phyloP scores from a whole-genome alignment of 1,140 invertebrate species.

The Lepidurus packardi region DNA sequence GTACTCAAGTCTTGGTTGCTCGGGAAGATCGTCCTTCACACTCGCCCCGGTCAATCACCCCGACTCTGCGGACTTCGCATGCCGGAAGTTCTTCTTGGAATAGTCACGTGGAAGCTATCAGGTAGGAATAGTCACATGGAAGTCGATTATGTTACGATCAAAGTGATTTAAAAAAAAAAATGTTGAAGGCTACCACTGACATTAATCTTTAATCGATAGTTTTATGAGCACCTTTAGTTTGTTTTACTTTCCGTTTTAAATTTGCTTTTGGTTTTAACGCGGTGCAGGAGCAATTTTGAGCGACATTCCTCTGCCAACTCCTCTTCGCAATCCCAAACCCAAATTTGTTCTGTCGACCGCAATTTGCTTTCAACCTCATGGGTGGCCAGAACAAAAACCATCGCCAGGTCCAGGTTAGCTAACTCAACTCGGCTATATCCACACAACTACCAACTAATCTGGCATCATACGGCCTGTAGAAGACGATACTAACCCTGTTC shows the following conservation, averaged over 20 bases:
- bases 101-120: constrained; percentile 31
- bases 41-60: background rate
- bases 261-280: constrained; percentile 4
- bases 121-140: background rate
- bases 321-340: background rate
- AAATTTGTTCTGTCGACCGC: constrained; percentile 12
- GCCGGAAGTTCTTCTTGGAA: constrained; percentile 23
- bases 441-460: too few relatives aligned
- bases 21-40: constrained; percentile 3
- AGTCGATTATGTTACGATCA: background rate
- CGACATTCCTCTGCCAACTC: background rate
- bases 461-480: too few relatives aligned
- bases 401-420: constrained; percentile 20
- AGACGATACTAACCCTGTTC: background rate
- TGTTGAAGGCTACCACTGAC: too few relatives aligned
- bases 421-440: background rate
- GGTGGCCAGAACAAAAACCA: constrained; percentile 4
- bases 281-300: constrained; percentile 17
- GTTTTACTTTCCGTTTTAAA: background rate
- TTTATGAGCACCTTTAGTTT: background rate
- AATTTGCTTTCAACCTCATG: constrained; percentile 13
- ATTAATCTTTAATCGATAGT: background rate
- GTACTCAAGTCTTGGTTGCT: constrained; percentile 18
- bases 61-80: background rate
- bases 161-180: background rate